phyloP scores from a whole-genome alignment of 1,140 invertebrate genomes.

The Trichonephila inaurata region DNA sequence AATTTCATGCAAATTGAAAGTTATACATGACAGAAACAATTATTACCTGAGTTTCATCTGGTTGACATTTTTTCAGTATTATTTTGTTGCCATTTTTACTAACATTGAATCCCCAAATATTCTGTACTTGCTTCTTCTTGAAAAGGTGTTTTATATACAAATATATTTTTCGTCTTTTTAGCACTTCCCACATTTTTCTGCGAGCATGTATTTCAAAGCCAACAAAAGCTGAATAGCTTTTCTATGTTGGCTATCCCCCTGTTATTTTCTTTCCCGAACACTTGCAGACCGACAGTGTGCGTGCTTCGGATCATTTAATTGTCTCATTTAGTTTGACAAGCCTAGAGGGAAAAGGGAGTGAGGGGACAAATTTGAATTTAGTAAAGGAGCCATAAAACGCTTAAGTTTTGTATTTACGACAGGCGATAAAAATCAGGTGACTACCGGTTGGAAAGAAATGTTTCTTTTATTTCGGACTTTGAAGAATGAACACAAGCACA shows the following conservation, averaged over 20 bases:
- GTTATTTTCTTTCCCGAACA: neutral
- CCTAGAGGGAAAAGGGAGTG: neutral
- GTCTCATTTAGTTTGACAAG: constrained; percentile 27
- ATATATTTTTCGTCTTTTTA: neutral
- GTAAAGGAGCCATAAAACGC: constrained; percentile 36
- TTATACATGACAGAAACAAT: no score
- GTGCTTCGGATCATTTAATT: constrained; percentile 3
- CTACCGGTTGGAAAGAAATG: constrained; percentile 10
- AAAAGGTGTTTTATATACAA: neutral
- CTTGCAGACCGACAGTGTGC: neutral
- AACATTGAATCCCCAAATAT: neutral
- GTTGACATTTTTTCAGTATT: neutral
- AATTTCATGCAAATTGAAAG: no score
- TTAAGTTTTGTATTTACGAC: constrained; percentile 38
- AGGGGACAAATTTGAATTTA: constrained; percentile 31
- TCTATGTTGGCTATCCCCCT: neutral
- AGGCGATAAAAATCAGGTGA: constrained; percentile 40
- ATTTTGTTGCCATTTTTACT: no score
- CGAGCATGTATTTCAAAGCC: neutral
- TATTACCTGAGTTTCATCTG: no score
- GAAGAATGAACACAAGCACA: neutral
- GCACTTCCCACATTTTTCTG: neutral
- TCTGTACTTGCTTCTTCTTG: neutral
- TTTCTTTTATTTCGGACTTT: neutral
- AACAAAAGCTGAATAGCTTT: neutral